Conservation (phyloP, 1,140 invertebrate species). For the Drosophila oshimai region DNA sequence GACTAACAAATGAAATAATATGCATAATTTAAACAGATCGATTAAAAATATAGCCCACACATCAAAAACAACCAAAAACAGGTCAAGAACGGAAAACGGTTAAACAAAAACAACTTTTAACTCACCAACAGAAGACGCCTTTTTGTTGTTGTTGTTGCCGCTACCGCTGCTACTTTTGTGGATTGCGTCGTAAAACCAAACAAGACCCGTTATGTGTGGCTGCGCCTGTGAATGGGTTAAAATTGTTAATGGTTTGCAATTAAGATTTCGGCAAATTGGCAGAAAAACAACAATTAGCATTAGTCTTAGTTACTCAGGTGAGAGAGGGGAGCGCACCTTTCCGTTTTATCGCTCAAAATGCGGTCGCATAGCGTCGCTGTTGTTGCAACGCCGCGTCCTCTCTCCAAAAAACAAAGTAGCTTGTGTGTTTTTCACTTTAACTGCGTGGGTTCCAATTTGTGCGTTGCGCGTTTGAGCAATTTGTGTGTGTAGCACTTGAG, state of each 20-base stretch:
- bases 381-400: conserved; percentile 59
- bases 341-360: conserved; percentile 44
- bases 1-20: conserved; percentile 28
- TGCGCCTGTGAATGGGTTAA: conserved; percentile 19
- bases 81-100: conserved; percentile 34
- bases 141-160: conserved; percentile 15
- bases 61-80: conserved; percentile 11
- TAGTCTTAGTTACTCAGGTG: conserved; percentile 3
- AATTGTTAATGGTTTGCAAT: conserved; percentile 11
- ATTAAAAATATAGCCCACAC: conserved; percentile 21
- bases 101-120: conserved; percentile 32
- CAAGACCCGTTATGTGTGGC: conserved; percentile 5
- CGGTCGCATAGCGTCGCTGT: conserved; percentile 64
- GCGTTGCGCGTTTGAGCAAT: conserved; percentile 11
- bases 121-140: conserved; percentile 32
- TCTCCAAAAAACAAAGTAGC: conserved; percentile 8
- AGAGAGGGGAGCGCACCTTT: conserved; percentile 9
- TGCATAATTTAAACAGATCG: conserved; percentile 41
- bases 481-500: conserved; percentile 10
- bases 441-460: background rate
- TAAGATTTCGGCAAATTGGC: conserved; percentile 23
- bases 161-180: conserved; percentile 3
- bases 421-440: background rate
- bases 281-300: background rate
- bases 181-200: conserved; percentile 24